Evolutionary conservation across 2,113 vertebrate genomes (phyloP).

Genomic region (Tricholaema leucomelas): DNA sequence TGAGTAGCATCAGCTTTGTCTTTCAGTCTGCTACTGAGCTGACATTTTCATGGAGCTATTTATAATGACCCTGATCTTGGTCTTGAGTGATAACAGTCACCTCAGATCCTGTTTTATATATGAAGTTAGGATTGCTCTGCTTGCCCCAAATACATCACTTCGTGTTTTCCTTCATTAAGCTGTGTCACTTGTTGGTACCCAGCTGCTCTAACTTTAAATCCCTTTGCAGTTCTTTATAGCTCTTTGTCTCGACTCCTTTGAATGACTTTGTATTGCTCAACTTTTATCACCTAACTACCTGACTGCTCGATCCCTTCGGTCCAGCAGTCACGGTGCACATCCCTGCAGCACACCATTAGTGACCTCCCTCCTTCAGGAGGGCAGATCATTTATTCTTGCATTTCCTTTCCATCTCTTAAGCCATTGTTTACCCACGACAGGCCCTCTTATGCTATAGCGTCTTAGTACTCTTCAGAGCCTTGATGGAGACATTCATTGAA

Average conservation of each 20-base stretch:
- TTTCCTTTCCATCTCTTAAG: not conserved
- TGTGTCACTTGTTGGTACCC: not conserved
- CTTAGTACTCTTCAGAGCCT: not conserved
- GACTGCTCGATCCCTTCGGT: not conserved
- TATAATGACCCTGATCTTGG: not conserved
- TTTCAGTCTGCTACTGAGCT: not conserved
- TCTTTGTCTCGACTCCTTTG: not conserved
- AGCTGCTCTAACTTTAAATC: not conserved
- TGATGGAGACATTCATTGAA: not conserved
- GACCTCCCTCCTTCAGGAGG: not conserved
- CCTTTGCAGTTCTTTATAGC: not conserved
- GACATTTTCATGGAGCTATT: not conserved
- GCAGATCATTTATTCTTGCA: not conserved
- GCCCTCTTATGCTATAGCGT: not conserved
- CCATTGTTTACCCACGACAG: not conserved
- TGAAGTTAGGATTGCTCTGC: not conserved
- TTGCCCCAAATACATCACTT: fast-evolving
- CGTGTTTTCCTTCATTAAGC: not conserved
- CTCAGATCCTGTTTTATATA: not conserved
- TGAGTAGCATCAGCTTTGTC: not conserved
- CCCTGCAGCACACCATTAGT: not conserved
- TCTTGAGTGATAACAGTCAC: not conserved
- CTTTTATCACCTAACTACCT: not conserved
- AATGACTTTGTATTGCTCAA: not conserved
- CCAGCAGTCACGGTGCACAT: not conserved